Conservation (phyloP, 64 coral and sea anemone species). For the Dendronephthya gigantea region DNA sequence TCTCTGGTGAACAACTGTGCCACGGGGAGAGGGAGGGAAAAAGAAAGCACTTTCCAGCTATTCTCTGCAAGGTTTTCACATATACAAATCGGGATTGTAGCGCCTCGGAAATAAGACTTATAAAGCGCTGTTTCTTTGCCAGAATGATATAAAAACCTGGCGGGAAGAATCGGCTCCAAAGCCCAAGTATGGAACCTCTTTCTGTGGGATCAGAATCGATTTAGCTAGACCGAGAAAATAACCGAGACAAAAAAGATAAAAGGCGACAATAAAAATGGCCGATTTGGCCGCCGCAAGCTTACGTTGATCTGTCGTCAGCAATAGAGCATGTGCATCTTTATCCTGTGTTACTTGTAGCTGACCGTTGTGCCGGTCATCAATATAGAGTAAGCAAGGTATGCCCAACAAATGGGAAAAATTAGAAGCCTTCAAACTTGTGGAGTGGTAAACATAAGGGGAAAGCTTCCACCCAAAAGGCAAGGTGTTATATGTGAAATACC, state of each 20-base stretch:
- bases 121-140: background rate
- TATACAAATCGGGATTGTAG: background rate
- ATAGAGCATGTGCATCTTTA: background rate
- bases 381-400: background rate
- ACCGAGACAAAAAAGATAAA: constrained; percentile 1
- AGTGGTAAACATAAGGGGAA: background rate
- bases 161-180: constrained; percentile 17
- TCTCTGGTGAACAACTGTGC: background rate
- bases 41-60: background rate
- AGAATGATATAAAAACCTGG: constrained; percentile 7
- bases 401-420: background rate
- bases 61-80: background rate
- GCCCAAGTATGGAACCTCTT: constrained; percentile 17
- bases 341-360: background rate
- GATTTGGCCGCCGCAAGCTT: background rate
- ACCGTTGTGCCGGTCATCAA: background rate
- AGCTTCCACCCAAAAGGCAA: too few species aligned
- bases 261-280: constrained; percentile 21
- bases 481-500: too few species aligned
- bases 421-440: background rate
- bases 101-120: background rate
- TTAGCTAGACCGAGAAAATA: background rate
- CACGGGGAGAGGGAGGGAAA: background rate
- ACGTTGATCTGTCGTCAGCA: background rate
- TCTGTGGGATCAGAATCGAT: background rate